Percentiles rank a stretch among this genome's conserved stretches.
phyloP scores from a whole-genome alignment of 2,113 vertebrate genomes.

The Pimephales promelas region DNA sequence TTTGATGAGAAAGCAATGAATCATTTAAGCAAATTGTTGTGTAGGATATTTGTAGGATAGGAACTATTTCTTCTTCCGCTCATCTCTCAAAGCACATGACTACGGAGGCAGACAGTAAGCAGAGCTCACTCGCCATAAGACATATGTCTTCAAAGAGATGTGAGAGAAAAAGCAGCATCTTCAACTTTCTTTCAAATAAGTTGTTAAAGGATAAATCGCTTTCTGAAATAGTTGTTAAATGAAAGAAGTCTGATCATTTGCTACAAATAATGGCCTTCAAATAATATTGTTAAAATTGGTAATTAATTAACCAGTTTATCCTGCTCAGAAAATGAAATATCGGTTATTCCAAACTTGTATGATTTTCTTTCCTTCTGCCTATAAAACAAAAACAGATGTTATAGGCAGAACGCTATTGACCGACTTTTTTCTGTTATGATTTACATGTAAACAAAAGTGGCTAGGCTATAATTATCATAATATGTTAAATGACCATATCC shows the following conservation, averaged over 20 bases:
- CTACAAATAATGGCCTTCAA: too few relatives aligned
- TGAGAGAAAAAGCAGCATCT: neutral
- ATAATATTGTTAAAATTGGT: neutral
- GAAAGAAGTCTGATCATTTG: neutral
- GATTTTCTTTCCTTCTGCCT: neutral
- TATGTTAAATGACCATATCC: neutral
- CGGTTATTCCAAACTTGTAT: neutral
- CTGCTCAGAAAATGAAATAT: neutral
- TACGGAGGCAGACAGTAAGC: too few relatives aligned
- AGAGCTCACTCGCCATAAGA: neutral
- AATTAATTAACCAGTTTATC: neutral
- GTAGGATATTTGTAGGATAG: too few relatives aligned
- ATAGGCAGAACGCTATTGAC: neutral
- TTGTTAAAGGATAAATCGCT: neutral
- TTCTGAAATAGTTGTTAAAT: neutral
- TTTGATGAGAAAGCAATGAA: neutral
- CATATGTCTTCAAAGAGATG: neutral
- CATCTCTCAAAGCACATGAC: neutral
- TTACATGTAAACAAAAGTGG: neutral
- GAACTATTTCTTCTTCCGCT: conserved; percentile 34
- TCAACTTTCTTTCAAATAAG: neutral
- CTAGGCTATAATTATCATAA: too few relatives aligned
- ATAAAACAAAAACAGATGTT: neutral
- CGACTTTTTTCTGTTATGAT: neutral
- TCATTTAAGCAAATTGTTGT: neutral